Evolutionary conservation across 2,797 vertebrate species (phyloP).

Genomic region (Enteromius radiatus): DNA sequence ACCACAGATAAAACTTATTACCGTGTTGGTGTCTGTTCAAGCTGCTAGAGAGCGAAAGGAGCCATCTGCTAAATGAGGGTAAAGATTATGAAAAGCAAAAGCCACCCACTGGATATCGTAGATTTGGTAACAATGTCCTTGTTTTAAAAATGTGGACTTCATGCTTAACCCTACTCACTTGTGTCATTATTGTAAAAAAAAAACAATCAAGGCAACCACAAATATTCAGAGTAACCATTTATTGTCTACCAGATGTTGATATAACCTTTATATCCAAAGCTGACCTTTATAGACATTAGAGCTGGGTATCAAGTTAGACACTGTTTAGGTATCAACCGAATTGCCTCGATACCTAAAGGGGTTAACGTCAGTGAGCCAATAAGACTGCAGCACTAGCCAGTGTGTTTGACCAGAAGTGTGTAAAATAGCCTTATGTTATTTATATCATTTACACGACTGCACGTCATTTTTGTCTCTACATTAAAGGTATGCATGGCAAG

Average conservation of each 20-base stretch:
- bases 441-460: no score
- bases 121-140: not conserved
- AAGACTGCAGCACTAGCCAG: no score
- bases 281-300: not conserved
- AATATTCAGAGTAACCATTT: not conserved
- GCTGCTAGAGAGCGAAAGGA: conserved; percentile 32
- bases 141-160: not conserved
- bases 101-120: not conserved
- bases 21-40: conserved; percentile 20
- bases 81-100: conserved; percentile 45
- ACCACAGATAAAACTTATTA: not conserved
- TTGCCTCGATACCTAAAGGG: no score
- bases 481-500: no score
- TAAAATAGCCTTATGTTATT: no score
- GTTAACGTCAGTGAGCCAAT: no score
- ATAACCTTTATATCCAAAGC: not conserved
- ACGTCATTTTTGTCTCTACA: no score
- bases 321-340: no score
- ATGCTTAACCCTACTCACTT: not conserved
- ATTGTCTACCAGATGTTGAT: not conserved
- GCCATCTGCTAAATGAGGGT: not conserved
- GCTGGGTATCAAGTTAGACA: no score
- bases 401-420: no score
- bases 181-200: not conserved
- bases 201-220: not conserved